Evolutionary conservation across 2,888 invertebrate genomes (phyloP).

Genomic region (Alentia gelatinosa): DNA sequence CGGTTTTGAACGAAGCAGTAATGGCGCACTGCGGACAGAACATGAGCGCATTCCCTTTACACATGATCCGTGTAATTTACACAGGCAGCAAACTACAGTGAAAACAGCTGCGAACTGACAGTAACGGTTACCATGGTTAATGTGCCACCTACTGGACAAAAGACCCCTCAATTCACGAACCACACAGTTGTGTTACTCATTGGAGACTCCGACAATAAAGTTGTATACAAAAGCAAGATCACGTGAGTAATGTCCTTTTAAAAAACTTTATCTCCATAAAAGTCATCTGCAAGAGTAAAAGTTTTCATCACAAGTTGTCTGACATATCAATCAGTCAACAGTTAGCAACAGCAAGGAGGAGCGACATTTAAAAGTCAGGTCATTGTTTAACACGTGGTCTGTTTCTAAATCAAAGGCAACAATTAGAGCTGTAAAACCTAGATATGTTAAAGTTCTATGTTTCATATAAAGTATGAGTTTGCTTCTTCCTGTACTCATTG

Average conservation of each 20-base stretch:
- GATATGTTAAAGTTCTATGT: background rate
- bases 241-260: constrained; percentile 66
- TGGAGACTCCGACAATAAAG: constrained; percentile 85
- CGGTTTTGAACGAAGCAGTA: too few species aligned
- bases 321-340: background rate
- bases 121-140: constrained; percentile 72
- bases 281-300: background rate
- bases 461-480: too few species aligned
- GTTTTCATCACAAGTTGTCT: background rate
- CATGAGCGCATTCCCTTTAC: too few species aligned
- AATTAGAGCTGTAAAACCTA: too few species aligned
- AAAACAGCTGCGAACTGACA: constrained; percentile 65
- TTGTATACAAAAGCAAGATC: constrained; percentile 82
- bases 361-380: too few species aligned
- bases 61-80: background rate
- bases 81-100: constrained; percentile 21
- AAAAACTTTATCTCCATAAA: background rate
- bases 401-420: too few species aligned
- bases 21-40: too few species aligned
- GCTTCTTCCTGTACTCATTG: too few species aligned
- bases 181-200: constrained; percentile 85
- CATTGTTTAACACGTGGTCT: too few species aligned
- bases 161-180: constrained; percentile 82
- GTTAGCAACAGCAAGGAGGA: too few species aligned
- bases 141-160: constrained; percentile 68